Conservation (phyloP, 2,113 vertebrate species). For the Pterocles gutturalis region DNA sequence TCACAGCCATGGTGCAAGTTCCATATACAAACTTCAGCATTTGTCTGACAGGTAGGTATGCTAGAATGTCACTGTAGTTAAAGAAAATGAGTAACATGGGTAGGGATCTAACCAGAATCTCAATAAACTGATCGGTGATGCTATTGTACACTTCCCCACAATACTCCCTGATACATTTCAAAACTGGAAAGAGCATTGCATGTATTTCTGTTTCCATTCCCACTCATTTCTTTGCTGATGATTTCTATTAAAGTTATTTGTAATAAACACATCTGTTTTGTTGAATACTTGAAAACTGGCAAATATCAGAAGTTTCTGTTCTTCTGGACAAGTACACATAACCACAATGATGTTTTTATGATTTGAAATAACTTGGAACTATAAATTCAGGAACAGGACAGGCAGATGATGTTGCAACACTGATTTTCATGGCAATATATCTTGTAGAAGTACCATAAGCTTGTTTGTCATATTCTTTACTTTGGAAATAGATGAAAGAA, state of each 20-base stretch:
- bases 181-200: not conserved
- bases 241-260: not conserved
- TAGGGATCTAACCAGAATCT: not conserved
- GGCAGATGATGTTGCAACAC: constrained; percentile 11
- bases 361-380: constrained; percentile 3
- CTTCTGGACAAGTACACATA: constrained; percentile 1
- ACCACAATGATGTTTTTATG: constrained; percentile 2
- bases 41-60: not conserved
- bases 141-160: not conserved
- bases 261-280: constrained; percentile 33
- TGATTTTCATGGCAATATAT: constrained; percentile 2
- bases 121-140: not conserved
- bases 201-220: not conserved
- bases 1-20: not conserved
- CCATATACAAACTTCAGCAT: not conserved
- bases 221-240: not conserved
- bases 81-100: not conserved
- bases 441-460: not conserved
- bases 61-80: not conserved
- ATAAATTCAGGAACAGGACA: constrained; percentile 22
- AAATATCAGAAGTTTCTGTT: not conserved
- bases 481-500: constrained; percentile 53
- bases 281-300: not conserved
- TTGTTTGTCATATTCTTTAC: constrained; percentile 7
- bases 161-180: not conserved